Evolutionary conservation across 2,888 invertebrate genomes (phyloP).

Genomic region (Tenthredo amoena): DNA sequence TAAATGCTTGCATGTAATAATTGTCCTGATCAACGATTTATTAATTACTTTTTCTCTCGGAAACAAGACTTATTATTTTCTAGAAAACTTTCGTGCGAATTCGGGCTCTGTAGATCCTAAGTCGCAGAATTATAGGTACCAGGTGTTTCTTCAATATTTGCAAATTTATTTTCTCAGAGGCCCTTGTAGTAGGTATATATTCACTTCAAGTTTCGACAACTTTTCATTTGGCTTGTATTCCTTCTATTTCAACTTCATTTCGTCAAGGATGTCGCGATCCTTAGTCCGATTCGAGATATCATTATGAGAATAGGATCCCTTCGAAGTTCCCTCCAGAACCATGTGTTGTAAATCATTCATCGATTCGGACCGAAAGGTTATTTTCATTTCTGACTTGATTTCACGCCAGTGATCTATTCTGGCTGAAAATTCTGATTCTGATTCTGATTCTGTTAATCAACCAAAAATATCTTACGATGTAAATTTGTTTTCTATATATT

Average conservation of each 20-base stretch:
- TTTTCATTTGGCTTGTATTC: neutral
- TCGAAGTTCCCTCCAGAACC: neutral
- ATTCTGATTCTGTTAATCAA: neutral
- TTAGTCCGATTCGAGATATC: neutral
- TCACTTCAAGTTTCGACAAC: neutral
- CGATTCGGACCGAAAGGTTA: neutral
- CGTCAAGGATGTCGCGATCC: neutral
- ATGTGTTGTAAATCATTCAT: neutral
- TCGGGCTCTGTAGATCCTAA: neutral
- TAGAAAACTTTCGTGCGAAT: neutral
- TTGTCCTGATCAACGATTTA: neutral
- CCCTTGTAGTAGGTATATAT: neutral
- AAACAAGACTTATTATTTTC: neutral
- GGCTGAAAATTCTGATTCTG: neutral
- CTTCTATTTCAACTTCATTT: neutral
- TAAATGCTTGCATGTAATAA: neutral
- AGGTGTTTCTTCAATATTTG: slow-evolving; percentile 2
- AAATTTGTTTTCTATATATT: neutral
- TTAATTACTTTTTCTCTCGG: neutral
- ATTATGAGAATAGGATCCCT: neutral
- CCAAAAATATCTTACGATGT: neutral
- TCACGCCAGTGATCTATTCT: neutral
- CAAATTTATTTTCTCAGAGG: neutral
- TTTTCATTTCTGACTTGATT: too few relatives aligned
- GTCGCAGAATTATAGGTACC: neutral